Evolutionary conservation across 2,888 invertebrate species (phyloP), one percentile per base, ranked within the genome.

Genomic region (Dasysyrphus albostriatus): DNA sequence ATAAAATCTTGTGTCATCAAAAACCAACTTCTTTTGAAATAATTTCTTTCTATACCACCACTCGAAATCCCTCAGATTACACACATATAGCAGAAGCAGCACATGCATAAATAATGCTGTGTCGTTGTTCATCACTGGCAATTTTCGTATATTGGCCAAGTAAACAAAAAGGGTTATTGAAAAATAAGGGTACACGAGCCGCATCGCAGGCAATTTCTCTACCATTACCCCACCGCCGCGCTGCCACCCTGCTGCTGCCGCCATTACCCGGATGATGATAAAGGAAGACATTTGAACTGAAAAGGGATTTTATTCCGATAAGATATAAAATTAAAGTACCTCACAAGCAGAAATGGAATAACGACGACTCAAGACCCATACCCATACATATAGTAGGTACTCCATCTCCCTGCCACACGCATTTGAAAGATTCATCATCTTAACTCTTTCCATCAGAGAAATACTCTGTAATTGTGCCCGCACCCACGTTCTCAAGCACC

Each of bases 131-230:
- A 54, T 63, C 65, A 65, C 58, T 59, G 49, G 49, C 67, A 75
- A 70, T 70, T 65, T 78, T 79, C 83, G 61, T 83, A 72, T 78
- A 87, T 78, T 83, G 83, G 87, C 83, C 87, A 65, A 72, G 87
- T 78, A 87, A 87, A 87, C 83, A 87, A 79, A 87, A 87, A 87
- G 87, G 87, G 87, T 87, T 87, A 87, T 87, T 87, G 87, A 87
- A 87, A 85, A 87, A 87, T 87, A 83, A 87, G 87, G 87, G 87
- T 83, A 78, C 47, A 80, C 29, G 37, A 49, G 54, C 19, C 16
- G 61, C 47, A 63, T 76, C 54, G 51, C 51, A 56, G 82, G 70
- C 85, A 82, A 73, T 77, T 76, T 77, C 65, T 81, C 61, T 76
- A n/a, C n/a, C n/a, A n/a, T n/a, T n/a, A n/a, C n/a, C 24, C 65